Evolutionary conservation across 2,797 vertebrate genomes (phyloP).

Genomic region (Lepidocolaptes lacrymiger): DNA sequence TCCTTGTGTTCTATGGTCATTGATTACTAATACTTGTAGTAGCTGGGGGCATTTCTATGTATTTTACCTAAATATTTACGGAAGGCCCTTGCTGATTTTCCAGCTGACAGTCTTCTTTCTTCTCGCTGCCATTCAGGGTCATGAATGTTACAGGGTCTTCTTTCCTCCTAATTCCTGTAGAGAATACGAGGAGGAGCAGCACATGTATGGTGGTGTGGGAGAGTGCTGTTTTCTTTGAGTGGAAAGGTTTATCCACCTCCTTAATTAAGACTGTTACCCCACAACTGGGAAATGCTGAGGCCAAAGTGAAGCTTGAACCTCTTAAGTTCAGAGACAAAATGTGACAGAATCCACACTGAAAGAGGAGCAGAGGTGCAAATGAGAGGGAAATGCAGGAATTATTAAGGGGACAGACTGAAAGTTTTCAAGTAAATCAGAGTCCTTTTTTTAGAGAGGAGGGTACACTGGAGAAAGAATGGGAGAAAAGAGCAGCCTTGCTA

Average conservation of each 20-base stretch:
- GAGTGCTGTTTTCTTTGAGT: neutral
- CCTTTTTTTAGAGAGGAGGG: neutral
- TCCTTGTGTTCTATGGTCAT: neutral
- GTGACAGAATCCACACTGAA: neutral
- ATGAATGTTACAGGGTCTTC: neutral
- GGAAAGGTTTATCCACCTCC: neutral
- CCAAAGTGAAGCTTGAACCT: neutral
- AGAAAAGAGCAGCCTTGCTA: neutral
- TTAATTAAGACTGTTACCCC: neutral
- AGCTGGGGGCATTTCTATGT: accelerated
- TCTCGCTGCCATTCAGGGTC: neutral
- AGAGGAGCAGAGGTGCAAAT: neutral
- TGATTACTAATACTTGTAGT: neutral
- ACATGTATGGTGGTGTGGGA: neutral
- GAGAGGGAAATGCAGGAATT: neutral
- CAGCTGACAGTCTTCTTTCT: neutral
- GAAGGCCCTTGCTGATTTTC: neutral
- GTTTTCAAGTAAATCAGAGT: neutral
- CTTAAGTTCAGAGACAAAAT: neutral
- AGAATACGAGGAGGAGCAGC: neutral
- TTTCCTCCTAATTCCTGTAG: neutral
- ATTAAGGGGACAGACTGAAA: neutral
- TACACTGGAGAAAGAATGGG: neutral
- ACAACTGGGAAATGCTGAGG: neutral
- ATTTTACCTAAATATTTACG: neutral